Conservation (phyloP, 2,797 vertebrate species). For the Eospalax fontanierii region DNA sequence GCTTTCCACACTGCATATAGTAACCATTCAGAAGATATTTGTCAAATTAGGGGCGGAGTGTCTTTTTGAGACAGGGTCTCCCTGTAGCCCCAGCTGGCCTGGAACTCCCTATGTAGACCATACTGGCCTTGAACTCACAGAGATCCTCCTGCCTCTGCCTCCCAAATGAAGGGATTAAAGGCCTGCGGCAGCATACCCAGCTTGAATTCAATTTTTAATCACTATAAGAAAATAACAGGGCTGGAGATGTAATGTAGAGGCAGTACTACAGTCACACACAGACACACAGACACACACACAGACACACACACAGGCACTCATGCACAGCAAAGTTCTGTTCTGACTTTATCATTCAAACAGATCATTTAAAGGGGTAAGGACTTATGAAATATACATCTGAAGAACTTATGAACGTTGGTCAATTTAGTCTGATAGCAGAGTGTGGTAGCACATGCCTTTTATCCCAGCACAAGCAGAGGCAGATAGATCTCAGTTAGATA, state of each 20-base stretch:
- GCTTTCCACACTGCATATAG: not conserved
- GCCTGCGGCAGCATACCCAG: too few relatives aligned
- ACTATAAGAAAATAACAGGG: not conserved
- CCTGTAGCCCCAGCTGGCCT: too few relatives aligned
- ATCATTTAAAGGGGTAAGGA: not conserved
- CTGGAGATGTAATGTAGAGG: not conserved
- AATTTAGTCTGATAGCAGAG: not conserved
- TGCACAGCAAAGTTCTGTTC: not conserved
- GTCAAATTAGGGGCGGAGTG: too few relatives aligned
- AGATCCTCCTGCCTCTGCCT: too few relatives aligned
- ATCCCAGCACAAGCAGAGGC: not conserved
- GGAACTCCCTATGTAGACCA: too few relatives aligned
- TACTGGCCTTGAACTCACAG: too few relatives aligned
- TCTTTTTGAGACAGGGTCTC: too few relatives aligned
- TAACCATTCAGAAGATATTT: conserved; percentile 19
- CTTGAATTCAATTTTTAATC: conserved; percentile 32
- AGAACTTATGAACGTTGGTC: conserved; percentile 43
- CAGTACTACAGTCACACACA: too few relatives aligned
- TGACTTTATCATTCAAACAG: conserved; percentile 21
- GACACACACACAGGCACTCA: not conserved
- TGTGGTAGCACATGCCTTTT: too few relatives aligned
- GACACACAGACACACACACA: not conserved
- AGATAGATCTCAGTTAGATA: not conserved
- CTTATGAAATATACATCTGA: not conserved
- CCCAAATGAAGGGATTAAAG: too few relatives aligned